phyloP scores from a whole-genome alignment of 2,113 vertebrate genomes.

The Trogon melanurus region DNA sequence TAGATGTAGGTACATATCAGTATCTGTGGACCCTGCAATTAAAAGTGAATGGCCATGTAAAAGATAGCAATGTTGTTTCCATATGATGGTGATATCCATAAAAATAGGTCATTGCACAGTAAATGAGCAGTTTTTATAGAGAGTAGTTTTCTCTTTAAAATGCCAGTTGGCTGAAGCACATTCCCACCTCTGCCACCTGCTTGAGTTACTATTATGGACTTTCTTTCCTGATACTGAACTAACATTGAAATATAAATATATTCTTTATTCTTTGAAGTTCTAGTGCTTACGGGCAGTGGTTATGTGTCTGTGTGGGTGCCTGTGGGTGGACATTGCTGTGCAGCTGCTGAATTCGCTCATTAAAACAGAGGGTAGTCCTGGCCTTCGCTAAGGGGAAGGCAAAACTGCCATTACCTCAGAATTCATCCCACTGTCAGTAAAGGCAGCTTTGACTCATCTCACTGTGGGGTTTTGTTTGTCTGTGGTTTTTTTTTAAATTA shows the following conservation, averaged over 20 bases:
- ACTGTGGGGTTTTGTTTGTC: no score
- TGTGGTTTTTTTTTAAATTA: neutral
- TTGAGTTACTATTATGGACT: neutral
- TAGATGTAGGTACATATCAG: no score
- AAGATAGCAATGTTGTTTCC: neutral
- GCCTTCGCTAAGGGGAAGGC: neutral
- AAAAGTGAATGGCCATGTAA: slow-evolving; percentile 59
- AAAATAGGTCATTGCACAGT: slow-evolving; percentile 14
- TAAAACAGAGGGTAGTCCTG: neutral
- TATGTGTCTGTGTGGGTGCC: neutral
- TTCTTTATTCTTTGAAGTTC: neutral
- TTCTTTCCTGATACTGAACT: neutral
- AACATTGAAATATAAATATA: neutral
- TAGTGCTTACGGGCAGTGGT: neutral
- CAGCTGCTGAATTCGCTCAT: slow-evolving; percentile 12
- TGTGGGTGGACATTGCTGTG: slow-evolving; percentile 5
- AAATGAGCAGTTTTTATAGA: slow-evolving; percentile 16
- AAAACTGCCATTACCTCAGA: neutral
- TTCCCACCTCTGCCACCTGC: slow-evolving; percentile 5
- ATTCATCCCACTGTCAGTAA: neutral
- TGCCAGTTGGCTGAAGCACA: neutral
- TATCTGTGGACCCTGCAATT: slow-evolving; percentile 51
- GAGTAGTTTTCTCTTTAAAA: neutral
- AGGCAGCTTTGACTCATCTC: neutral
- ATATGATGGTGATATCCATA: neutral